Conservation (phyloP, 2,113 vertebrate genomes). For the Oxyura jamaicensis region DNA sequence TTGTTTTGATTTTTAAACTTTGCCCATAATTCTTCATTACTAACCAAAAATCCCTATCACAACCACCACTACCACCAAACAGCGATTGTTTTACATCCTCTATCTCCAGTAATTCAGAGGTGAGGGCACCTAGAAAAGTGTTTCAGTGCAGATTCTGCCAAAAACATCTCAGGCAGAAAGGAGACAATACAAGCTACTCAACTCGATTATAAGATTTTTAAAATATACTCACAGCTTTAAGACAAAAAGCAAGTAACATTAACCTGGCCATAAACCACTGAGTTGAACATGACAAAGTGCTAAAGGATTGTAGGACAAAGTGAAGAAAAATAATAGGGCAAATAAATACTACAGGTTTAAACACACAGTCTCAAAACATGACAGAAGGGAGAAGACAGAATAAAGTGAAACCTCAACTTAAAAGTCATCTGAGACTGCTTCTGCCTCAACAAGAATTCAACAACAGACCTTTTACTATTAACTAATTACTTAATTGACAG, state of each 20-base stretch:
- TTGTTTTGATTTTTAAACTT: background rate
- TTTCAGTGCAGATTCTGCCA: background rate
- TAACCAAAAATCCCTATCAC: background rate
- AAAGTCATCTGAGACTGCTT: background rate
- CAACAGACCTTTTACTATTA: background rate
- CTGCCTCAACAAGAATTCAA: background rate
- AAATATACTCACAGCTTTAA: background rate
- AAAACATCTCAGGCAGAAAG: background rate
- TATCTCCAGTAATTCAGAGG: background rate
- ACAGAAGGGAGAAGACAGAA: background rate
- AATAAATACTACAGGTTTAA: background rate
- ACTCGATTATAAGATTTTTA: background rate
- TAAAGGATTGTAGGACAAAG: background rate
- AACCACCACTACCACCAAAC: background rate
- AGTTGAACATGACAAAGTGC: background rate
- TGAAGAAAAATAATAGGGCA: background rate
- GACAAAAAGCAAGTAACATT: background rate
- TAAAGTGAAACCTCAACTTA: background rate
- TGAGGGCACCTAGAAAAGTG: background rate
- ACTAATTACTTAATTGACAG: background rate
- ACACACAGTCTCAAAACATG: background rate
- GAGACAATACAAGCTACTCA: background rate
- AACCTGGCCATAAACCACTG: background rate
- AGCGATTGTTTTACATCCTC: fast-evolving
- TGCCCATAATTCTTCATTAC: background rate